phyloP scores from a whole-genome alignment of 2,113 vertebrate genomes.

The Pelecanus crispus region DNA sequence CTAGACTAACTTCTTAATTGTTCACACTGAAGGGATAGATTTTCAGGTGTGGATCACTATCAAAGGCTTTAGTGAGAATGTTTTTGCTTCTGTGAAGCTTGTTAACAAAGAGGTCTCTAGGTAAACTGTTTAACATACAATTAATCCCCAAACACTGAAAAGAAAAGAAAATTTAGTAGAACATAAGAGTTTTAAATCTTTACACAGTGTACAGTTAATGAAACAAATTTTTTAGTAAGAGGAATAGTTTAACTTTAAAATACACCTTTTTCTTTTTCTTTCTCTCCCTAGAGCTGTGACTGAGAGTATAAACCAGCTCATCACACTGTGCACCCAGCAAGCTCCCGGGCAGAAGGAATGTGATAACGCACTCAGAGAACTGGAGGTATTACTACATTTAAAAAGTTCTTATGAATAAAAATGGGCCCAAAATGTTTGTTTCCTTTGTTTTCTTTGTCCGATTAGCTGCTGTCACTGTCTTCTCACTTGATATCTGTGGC shows the following conservation, averaged over 20 bases:
- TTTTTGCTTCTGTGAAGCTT: background rate
- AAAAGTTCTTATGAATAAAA: background rate
- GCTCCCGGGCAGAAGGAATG: constrained; percentile 98
- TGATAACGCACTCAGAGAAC: constrained; percentile 94
- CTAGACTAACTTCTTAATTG: background rate
- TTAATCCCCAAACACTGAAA: background rate
- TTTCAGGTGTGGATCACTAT: background rate
- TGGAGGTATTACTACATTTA: constrained; percentile 81
- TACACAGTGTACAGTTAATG: background rate
- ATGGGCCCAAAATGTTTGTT: background rate
- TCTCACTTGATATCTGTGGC: background rate
- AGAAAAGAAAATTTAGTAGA: background rate
- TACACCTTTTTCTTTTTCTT: background rate
- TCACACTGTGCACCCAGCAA: constrained; percentile 97
- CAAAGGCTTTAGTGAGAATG: background rate
- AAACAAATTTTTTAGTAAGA: background rate
- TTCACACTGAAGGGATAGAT: background rate
- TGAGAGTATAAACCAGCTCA: constrained; percentile 98
- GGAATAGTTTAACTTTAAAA: background rate
- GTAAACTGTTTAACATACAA: background rate
- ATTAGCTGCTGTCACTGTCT: background rate
- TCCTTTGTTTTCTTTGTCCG: background rate
- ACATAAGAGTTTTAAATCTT: background rate
- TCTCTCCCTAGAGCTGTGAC: constrained; percentile 88
- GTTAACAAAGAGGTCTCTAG: background rate